phyloP scores from a whole-genome alignment of 2,888 invertebrate genomes.

The Hermaeophaga mercurialis region DNA sequence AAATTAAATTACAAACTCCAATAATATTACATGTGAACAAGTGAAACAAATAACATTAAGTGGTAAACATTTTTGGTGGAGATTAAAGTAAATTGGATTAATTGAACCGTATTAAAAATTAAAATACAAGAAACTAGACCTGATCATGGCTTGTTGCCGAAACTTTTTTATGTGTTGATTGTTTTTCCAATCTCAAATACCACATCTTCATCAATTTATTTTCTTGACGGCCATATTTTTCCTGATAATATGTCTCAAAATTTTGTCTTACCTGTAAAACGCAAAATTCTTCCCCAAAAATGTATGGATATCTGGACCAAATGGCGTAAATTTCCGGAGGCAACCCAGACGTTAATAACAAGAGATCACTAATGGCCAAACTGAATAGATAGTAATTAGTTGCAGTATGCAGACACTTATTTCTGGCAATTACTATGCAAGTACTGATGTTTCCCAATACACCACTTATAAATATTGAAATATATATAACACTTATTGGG shows the following conservation, averaged over 20 bases:
- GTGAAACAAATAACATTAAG: too few relatives aligned
- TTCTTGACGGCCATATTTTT: too few relatives aligned
- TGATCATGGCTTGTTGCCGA: too few relatives aligned
- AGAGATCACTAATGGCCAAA: slow-evolving; percentile 76
- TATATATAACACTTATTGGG: slow-evolving; percentile 71
- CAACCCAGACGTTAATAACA: slow-evolving; percentile 75
- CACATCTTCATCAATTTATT: too few relatives aligned
- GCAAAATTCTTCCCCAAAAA: slow-evolving; percentile 81
- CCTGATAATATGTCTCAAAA: neutral
- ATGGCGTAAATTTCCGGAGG: slow-evolving; percentile 79
- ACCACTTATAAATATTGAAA: slow-evolving; percentile 72
- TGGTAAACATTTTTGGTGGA: too few relatives aligned
- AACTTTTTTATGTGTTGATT: too few relatives aligned
- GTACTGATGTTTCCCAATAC: slow-evolving; percentile 79
- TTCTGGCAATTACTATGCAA: slow-evolving; percentile 76
- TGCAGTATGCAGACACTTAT: slow-evolving; percentile 81
- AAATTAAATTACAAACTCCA: too few relatives aligned
- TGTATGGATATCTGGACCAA: slow-evolving; percentile 78
- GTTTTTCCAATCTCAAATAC: too few relatives aligned
- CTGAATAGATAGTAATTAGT: slow-evolving; percentile 85
- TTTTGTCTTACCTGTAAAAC: slow-evolving; percentile 63
- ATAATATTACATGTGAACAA: too few relatives aligned
- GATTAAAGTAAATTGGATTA: too few relatives aligned
- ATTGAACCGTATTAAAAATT: too few relatives aligned
- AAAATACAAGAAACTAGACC: too few relatives aligned